Evolutionary conservation across 2,888 invertebrate genomes (phyloP).

Genomic region (Mesorhabditis belari): DNA sequence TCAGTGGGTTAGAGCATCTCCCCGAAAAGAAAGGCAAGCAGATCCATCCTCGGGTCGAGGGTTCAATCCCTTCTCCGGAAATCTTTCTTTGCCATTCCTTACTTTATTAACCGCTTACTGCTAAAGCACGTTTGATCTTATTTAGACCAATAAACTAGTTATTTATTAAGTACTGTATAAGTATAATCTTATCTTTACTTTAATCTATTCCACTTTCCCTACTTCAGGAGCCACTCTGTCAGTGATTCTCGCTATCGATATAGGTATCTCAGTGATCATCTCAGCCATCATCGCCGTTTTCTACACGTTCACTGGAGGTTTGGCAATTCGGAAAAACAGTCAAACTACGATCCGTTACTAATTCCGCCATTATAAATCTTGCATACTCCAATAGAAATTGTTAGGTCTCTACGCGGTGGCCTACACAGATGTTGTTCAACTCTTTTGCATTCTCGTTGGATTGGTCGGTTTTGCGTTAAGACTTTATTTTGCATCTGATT

Average conservation of each 20-base stretch:
- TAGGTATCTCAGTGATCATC: conserved; percentile 81
- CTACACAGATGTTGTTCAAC: conserved; percentile 94
- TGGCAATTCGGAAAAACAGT: not conserved
- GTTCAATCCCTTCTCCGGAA: too few relatives aligned
- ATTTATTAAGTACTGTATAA: not conserved
- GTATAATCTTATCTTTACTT: too few relatives aligned
- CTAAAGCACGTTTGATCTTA: too few relatives aligned
- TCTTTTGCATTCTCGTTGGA: conserved; percentile 94
- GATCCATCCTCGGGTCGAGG: too few relatives aligned
- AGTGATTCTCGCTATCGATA: conserved; percentile 92
- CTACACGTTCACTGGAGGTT: conserved; percentile 69
- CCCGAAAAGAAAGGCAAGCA: not conserved
- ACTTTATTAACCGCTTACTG: too few relatives aligned
- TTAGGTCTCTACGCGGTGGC: conserved; percentile 89
- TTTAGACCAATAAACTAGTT: not conserved
- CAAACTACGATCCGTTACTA: not conserved
- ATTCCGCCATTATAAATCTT: not conserved
- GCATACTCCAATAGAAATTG: not conserved
- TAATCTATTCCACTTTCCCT: not conserved
- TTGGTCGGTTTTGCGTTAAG: conserved; percentile 61
- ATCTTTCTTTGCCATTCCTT: too few relatives aligned
- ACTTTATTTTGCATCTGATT: conserved; percentile 1
- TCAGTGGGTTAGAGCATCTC: not conserved
- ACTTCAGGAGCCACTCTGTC: conserved; percentile 82
- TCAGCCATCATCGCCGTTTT: conserved; percentile 92